Percentiles rank a stretch among this genome's conserved stretches.
Conservation (phyloP, 2,797 vertebrate species). For the Cuniculus paca region DNA sequence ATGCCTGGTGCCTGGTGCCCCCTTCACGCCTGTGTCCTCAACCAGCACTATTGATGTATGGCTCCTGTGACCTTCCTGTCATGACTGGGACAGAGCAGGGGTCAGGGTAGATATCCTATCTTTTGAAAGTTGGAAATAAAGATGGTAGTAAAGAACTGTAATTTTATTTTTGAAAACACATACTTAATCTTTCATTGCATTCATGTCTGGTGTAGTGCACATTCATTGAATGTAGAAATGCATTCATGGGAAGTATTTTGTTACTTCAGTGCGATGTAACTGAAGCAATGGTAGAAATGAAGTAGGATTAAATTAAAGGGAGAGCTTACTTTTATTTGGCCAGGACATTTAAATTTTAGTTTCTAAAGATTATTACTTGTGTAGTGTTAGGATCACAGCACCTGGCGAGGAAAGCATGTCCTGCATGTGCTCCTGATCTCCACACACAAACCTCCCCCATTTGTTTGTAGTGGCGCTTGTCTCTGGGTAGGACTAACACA, state of each 20-base stretch:
- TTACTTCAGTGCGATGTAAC: not conserved
- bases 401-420: not conserved
- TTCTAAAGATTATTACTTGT: not conserved
- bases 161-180: slow-evolving; percentile 20
- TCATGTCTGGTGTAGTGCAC: not conserved
- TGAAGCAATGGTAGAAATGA: not conserved
- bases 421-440: not conserved
- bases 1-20: no score
- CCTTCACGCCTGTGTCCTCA: no score
- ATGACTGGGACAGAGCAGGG: not conserved
- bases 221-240: slow-evolving; percentile 15
- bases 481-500: not conserved
- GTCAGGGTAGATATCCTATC: not conserved
- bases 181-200: slow-evolving; percentile 7
- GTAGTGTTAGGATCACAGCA: not conserved
- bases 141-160: not conserved
- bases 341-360: not conserved
- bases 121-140: not conserved
- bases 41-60: no score
- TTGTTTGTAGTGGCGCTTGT: not conserved
- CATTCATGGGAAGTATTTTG: not conserved
- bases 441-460: not conserved
- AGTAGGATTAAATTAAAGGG: not conserved
- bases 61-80: not conserved
- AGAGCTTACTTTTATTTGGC: not conserved